These are phyloP conservation scores for chimpanzee (Pan troglodytes) DNA, from an alignment of 2,113 vertebrate species.

Conservation along the genomic window NHGRI_mPanTro3-v2.1_pri NC_072414.2:54990001-54990500, in stretches of 20 bases:
- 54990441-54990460: conserved; percentile 45
- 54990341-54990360: neutral
- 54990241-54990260: neutral
- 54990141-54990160: neutral
- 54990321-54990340: neutral
- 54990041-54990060: neutral
- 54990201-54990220: neutral
- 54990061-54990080: neutral
- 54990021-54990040: too few relatives aligned
- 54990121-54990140: neutral
- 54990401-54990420: neutral
- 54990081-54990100: neutral
- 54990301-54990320: neutral
- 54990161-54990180: neutral
- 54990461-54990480: conserved; percentile 33
- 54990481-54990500: neutral
- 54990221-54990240: neutral
- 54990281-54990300: neutral
- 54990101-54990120: neutral
- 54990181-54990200: neutral
- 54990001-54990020: too few relatives aligned
- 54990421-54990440: neutral
- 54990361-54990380: neutral
- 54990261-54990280: neutral
- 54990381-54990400: fast-evolving